phyloP scores from a whole-genome alignment of 2,797 vertebrate genomes.

The Schizothorax lantsangensis region DNA sequence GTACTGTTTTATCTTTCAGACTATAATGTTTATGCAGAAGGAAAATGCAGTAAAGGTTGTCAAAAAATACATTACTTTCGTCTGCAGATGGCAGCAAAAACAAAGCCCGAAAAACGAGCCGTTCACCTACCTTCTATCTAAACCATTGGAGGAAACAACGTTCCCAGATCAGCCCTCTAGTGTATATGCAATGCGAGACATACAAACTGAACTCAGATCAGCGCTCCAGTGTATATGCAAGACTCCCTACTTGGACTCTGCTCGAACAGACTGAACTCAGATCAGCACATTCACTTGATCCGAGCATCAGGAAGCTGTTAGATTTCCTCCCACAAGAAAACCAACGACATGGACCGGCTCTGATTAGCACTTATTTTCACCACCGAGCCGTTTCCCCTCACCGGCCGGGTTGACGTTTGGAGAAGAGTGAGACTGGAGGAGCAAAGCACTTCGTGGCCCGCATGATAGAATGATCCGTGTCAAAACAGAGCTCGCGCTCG shows the following conservation, averaged over 20 bases:
- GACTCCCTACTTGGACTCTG: not conserved
- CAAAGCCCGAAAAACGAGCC: not conserved
- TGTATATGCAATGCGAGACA: not conserved
- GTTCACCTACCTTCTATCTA: not conserved
- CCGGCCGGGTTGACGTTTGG: slow-evolving; percentile 3
- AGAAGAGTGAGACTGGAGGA: not conserved
- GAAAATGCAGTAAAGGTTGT: not conserved
- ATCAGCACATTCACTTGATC: slow-evolving; percentile 26
- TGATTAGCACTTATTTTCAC: not conserved
- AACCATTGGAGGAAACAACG: slow-evolving; percentile 3
- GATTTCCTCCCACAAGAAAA: slow-evolving; percentile 41
- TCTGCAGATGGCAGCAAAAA: slow-evolving; percentile 57
- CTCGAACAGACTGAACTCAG: slow-evolving; percentile 17
- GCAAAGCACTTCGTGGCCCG: not conserved
- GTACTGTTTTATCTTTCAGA: not conserved
- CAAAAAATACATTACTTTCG: not conserved
- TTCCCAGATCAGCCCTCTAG: slow-evolving; percentile 33
- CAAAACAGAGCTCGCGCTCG: slow-evolving; percentile 22
- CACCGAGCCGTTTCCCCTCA: not conserved
- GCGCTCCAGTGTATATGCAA: not conserved
- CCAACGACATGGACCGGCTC: slow-evolving; percentile 28
- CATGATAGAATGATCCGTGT: slow-evolving; percentile 19
- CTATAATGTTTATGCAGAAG: not conserved
- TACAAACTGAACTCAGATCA: slow-evolving; percentile 35
- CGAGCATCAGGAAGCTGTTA: slow-evolving; percentile 56